A percentile compares a stretch with the other conserved stretches of the same genome.
Evolutionary conservation across 2,797 vertebrate species (phyloP).

Genomic region (Sebastes steindachneri): DNA sequence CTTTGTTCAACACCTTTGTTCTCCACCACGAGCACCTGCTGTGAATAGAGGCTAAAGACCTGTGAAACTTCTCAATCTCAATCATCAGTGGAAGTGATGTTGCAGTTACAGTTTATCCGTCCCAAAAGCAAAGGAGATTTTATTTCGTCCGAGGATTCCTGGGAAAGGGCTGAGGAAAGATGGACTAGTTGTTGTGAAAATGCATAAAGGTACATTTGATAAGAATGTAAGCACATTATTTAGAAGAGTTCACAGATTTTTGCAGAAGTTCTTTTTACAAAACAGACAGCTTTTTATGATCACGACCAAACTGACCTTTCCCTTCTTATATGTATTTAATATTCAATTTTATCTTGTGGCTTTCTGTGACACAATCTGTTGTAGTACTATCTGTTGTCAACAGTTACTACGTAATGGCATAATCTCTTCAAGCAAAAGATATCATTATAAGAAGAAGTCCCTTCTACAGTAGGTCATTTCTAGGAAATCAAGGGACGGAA

Average conservation of each 20-base stretch:
- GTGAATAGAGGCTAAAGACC: constrained; percentile 29
- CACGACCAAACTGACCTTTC: neutral
- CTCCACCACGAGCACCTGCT: constrained; percentile 6
- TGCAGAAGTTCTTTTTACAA: no score
- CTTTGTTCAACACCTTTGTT: constrained; percentile 49
- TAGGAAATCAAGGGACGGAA: no score
- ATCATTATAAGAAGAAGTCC: no score
- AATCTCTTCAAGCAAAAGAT: no score
- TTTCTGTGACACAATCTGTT: neutral
- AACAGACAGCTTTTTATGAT: neutral
- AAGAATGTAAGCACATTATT: neutral
- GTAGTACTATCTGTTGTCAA: no score
- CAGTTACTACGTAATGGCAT: no score
- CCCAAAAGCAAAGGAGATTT: neutral
- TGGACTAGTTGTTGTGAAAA: neutral
- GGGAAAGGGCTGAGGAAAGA: neutral
- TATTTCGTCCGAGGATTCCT: neutral
- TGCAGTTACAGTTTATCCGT: neutral
- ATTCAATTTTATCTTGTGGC: neutral
- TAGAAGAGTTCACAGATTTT: neutral
- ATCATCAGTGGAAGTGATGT: neutral
- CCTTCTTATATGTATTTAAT: neutral
- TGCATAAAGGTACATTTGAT: neutral
- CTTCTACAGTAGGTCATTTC: no score
- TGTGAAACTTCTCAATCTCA: neutral